Evolutionary conservation across 2,113 vertebrate species (phyloP).

Genomic region (Xiphophorus hellerii): DNA sequence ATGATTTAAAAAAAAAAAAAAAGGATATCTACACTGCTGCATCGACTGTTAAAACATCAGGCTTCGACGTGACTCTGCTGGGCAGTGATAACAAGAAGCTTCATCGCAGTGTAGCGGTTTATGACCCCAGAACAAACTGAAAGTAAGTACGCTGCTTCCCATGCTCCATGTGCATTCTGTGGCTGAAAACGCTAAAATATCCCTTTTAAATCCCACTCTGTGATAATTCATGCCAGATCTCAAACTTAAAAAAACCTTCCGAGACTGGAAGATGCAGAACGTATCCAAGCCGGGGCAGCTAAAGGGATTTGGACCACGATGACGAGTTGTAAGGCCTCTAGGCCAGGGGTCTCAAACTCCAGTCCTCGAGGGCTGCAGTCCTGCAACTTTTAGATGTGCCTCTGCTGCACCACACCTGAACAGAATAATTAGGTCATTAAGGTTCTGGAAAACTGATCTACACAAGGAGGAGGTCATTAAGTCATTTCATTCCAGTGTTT

Average conservation of each 20-base stretch:
- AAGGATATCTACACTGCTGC: slow-evolving; percentile 47
- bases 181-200: slow-evolving; percentile 40
- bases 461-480: too few relatives aligned
- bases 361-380: too few relatives aligned
- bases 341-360: too few relatives aligned
- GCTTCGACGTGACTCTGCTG: slow-evolving; percentile 24
- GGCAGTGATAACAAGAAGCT: slow-evolving; percentile 41
- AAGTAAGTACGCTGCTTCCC: slow-evolving; percentile 44
- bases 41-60: slow-evolving; percentile 19
- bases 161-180: slow-evolving; percentile 57
- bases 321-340: slow-evolving; percentile 55
- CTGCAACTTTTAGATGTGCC: too few relatives aligned
- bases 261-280: neutral
- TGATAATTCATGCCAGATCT: slow-evolving; percentile 16
- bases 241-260: neutral
- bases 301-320: slow-evolving; percentile 22
- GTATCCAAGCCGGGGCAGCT: slow-evolving; percentile 11
- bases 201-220: neutral
- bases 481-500: too few relatives aligned
- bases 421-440: too few relatives aligned
- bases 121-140: slow-evolving; percentile 43
- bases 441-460: too few relatives aligned
- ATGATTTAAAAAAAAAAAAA: slow-evolving; percentile 31
- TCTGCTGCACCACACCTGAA: too few relatives aligned
- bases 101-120: slow-evolving; percentile 44